Evolutionary conservation across 2,113 vertebrate species (phyloP).

Genomic region (Hipposideros armiger): DNA sequence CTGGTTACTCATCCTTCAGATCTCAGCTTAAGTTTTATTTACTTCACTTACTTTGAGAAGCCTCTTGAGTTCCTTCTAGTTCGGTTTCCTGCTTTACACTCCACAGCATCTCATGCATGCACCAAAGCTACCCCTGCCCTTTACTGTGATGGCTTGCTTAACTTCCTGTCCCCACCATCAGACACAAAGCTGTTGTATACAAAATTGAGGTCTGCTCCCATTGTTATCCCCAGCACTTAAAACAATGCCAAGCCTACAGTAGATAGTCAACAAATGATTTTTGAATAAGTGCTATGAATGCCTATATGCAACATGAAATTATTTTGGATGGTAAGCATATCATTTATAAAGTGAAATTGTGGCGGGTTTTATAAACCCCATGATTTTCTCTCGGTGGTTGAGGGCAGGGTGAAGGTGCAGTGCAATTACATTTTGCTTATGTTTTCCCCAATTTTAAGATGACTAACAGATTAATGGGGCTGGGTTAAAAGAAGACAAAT

Average conservation of each 20-base stretch:
- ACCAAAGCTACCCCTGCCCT: background rate
- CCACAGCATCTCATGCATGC: background rate
- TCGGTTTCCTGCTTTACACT: background rate
- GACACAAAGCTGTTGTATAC: background rate
- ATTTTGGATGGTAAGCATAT: background rate
- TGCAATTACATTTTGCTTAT: background rate
- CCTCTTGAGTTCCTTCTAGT: background rate
- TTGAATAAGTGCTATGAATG: background rate
- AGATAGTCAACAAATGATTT: background rate
- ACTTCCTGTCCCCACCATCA: background rate
- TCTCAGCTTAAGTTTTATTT: background rate
- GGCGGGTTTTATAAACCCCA: slow-evolving; percentile 1
- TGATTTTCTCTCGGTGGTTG: background rate
- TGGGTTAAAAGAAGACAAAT: slow-evolving; percentile 27
- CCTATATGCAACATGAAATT: background rate
- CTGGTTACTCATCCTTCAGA: background rate
- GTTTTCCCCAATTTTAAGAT: background rate
- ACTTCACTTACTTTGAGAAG: background rate
- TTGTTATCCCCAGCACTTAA: background rate
- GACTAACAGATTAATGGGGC: background rate
- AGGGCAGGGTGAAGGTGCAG: background rate
- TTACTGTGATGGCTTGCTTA: slow-evolving; percentile 15
- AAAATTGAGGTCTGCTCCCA: background rate
- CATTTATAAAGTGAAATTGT: slow-evolving; percentile 43
- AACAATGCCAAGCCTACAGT: background rate